Percentiles rank a stretch among this genome's conserved stretches.
phyloP scores from a whole-genome alignment of 2,797 vertebrate genomes.

The Alauda arvensis region DNA sequence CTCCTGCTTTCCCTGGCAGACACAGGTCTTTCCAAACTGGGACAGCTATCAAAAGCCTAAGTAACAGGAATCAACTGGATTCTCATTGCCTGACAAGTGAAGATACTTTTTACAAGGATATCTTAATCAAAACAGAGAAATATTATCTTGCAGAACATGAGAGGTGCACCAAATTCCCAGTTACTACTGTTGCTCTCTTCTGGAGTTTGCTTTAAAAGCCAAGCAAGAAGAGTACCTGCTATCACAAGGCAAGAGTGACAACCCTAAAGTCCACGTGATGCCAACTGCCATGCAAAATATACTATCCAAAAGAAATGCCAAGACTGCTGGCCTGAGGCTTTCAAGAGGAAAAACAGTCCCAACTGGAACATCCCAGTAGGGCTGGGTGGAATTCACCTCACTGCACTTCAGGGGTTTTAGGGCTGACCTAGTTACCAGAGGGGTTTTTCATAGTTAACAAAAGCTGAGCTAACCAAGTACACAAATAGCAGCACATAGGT shows the following conservation, averaged over 20 bases:
- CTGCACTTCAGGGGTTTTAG: neutral
- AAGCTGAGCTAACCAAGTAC: neutral
- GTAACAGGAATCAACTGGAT: neutral
- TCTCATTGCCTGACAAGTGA: neutral
- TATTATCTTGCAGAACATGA: neutral
- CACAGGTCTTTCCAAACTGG: too few relatives aligned
- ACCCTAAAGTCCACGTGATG: rapidly evolving
- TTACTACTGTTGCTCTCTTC: neutral
- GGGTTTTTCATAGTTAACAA: neutral
- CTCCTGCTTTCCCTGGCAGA: too few relatives aligned
- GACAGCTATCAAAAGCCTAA: neutral
- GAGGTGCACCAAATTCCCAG: neutral
- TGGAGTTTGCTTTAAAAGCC: neutral
- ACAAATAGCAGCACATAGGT: rapidly evolving
- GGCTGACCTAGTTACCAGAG: neutral
- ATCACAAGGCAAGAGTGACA: neutral
- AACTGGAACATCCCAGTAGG: neutral
- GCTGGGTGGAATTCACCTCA: neutral
- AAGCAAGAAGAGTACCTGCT: neutral
- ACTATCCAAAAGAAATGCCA: neutral
- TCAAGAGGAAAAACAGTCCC: neutral
- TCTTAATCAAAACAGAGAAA: neutral
- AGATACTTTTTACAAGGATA: neutral
- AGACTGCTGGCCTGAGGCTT: neutral
- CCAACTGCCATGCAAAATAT: neutral